Percentiles rank a stretch among this genome's conserved stretches.
These are phyloP conservation scores for Callinectes sapidus DNA, from an alignment of 2,888 invertebrate species.

Conservation along the genomic window DNA sequence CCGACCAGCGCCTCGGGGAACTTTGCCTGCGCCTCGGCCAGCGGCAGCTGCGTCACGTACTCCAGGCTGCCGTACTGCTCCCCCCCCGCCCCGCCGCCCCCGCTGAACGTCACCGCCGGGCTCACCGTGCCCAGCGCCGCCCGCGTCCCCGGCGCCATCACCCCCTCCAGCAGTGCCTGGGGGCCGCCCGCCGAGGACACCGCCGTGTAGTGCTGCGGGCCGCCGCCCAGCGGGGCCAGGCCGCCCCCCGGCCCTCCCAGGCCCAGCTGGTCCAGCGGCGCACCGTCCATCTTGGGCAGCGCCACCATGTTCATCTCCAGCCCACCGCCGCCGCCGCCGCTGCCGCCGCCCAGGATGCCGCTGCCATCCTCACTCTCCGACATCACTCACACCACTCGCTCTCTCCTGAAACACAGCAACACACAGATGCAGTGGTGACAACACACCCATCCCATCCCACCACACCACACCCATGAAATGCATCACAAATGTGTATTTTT, in stretches of 20 bases:
- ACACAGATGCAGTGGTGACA: too few relatives aligned
- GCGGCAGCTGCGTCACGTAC: conserved; percentile 61
- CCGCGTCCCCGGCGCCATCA: conserved; percentile 56
- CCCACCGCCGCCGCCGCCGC: conserved; percentile 47
- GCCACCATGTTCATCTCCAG: conserved; percentile 64
- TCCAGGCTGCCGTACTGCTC: conserved; percentile 62
- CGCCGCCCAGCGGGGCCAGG: conserved; percentile 40
- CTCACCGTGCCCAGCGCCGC: conserved; percentile 43
- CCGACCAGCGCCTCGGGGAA: conserved; percentile 67
- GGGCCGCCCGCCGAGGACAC: conserved; percentile 40
- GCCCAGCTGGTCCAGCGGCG: conserved; percentile 54
- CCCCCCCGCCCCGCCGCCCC: conserved; percentile 44
- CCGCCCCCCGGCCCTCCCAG: conserved; percentile 48
- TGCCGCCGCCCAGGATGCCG: conserved; percentile 60
- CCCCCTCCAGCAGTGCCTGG: conserved; percentile 55
- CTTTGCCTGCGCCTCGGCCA: conserved; percentile 67
- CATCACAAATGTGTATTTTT: too few relatives aligned
- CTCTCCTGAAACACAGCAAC: conserved; percentile 40
- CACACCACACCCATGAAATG: neutral
- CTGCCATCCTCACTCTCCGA: conserved; percentile 65
- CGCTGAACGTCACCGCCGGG: conserved; percentile 57
- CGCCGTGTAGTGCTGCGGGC: conserved; percentile 55
- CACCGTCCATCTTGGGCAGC: conserved; percentile 61
- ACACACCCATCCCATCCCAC: neutral
- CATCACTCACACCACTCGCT: conserved; percentile 57